Evolutionary conservation across 2,888 invertebrate genomes (phyloP).

Genomic region (Scaptomyza cyrtandrae): DNA sequence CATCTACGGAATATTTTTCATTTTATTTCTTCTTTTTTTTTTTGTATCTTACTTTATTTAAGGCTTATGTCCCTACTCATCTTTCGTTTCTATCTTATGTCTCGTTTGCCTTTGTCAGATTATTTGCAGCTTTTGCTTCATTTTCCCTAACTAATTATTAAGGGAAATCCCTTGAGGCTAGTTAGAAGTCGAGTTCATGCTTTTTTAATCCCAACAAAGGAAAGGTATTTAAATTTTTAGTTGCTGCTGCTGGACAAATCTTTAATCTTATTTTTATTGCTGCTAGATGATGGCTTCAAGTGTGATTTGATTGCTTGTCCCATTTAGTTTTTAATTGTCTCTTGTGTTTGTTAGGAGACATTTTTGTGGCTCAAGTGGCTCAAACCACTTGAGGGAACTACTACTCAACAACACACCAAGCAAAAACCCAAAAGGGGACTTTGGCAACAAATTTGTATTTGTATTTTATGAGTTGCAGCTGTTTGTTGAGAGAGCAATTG

Average conservation of each 20-base stretch:
- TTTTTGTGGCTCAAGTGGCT: conserved; percentile 35
- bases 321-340: conserved; percentile 54
- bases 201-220: conserved; percentile 4
- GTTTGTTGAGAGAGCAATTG: conserved; percentile 10
- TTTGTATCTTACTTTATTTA: neutral
- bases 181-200: neutral
- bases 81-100: neutral
- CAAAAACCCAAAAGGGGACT: conserved; percentile 5
- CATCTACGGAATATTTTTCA: neutral
- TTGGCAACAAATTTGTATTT: conserved; percentile 12
- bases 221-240: conserved; percentile 3
- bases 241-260: conserved; percentile 8
- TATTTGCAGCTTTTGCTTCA: conserved; percentile 9
- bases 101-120: conserved; percentile 20
- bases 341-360: conserved; percentile 19
- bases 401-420: too few species aligned
- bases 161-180: neutral
- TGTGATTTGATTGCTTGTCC: conserved; percentile 8
- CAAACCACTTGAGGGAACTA: conserved; percentile 28
- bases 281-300: neutral
- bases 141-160: neutral
- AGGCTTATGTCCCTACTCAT: neutral
- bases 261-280: conserved; percentile 20
- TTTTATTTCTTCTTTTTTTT: neutral
- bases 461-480: conserved; percentile 36